Evolutionary conservation across 2,113 vertebrate species (phyloP).

Genomic region (Myrmecophaga tridactyla): DNA sequence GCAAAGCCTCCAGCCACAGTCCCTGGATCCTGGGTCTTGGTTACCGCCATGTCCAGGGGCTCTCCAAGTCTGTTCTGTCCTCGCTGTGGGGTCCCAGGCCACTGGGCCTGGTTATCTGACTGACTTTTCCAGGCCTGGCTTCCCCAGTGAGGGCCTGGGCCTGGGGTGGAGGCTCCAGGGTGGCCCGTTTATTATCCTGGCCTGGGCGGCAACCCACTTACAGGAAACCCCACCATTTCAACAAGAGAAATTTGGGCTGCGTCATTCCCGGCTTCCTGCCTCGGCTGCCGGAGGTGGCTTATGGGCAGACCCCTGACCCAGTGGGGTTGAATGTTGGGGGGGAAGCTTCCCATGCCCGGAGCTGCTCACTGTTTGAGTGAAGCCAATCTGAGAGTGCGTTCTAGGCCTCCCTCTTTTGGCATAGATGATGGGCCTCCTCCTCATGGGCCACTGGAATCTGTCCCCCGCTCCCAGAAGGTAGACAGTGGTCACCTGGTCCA

Average conservation of each 20-base stretch:
- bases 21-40: not conserved
- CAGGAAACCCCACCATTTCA: slow-evolving; percentile 78
- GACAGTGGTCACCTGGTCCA: not conserved
- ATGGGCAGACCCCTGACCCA: slow-evolving; percentile 74
- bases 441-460: not conserved
- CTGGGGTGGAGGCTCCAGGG: slow-evolving; percentile 57
- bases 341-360: slow-evolving; percentile 13
- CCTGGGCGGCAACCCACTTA: slow-evolving; percentile 72
- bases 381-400: not conserved
- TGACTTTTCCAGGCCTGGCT: not conserved
- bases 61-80: not conserved
- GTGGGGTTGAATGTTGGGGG: slow-evolving; percentile 27
- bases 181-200: slow-evolving; percentile 61
- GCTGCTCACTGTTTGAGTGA: not conserved
- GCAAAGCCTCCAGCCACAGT: not conserved
- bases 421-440: not conserved
- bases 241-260: slow-evolving; percentile 74
- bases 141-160: not conserved
- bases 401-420: slow-evolving; percentile 15
- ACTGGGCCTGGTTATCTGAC: not conserved
- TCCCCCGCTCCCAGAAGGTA: not conserved
- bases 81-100: not conserved
- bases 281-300: slow-evolving; percentile 57
- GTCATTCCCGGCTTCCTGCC: slow-evolving; percentile 78
- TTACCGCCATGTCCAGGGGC: not conserved